Conservation (phyloP, 1,140 invertebrate genomes). For the Mactra quadrangularis region DNA sequence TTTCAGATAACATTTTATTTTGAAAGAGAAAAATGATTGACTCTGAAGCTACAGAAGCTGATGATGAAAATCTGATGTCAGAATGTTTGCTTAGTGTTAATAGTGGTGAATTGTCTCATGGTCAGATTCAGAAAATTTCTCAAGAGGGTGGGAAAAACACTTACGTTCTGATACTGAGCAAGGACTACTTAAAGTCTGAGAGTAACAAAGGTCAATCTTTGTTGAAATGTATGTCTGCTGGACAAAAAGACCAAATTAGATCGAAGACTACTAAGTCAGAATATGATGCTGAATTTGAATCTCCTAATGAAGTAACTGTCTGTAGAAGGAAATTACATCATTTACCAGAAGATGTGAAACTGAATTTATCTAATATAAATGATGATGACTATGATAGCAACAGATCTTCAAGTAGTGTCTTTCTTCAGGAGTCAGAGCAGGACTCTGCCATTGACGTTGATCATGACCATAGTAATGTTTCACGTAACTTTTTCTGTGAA, state of each 20-base stretch:
- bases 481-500: not conserved
- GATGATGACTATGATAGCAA: constrained; percentile 63
- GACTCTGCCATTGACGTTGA: constrained; percentile 44
- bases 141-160: constrained; percentile 58
- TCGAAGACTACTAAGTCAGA: not conserved
- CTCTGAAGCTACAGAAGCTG: not conserved
- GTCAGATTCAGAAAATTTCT: constrained; percentile 55
- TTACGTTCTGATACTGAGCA: constrained; percentile 55
- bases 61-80: not conserved
- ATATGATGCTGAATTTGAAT: constrained; percentile 26
- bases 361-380: constrained; percentile 58
- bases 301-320: constrained; percentile 14
- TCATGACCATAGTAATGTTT: not conserved
- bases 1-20: constrained; percentile 21
- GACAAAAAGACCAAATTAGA: not conserved
- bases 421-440: constrained; percentile 27
- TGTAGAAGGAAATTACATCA: constrained; percentile 31
- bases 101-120: constrained; percentile 11
- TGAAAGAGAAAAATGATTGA: constrained; percentile 12
- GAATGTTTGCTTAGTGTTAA: not conserved
- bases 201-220: not conserved
- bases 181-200: constrained; percentile 47
- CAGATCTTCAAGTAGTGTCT: constrained; percentile 40
- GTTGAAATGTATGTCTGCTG: not conserved
- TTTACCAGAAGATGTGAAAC: constrained; percentile 35